Evolutionary conservation across 2,797 vertebrate genomes (phyloP), one percentile per base, ranked within the genome.

Genomic region (Zalophus californianus): DNA sequence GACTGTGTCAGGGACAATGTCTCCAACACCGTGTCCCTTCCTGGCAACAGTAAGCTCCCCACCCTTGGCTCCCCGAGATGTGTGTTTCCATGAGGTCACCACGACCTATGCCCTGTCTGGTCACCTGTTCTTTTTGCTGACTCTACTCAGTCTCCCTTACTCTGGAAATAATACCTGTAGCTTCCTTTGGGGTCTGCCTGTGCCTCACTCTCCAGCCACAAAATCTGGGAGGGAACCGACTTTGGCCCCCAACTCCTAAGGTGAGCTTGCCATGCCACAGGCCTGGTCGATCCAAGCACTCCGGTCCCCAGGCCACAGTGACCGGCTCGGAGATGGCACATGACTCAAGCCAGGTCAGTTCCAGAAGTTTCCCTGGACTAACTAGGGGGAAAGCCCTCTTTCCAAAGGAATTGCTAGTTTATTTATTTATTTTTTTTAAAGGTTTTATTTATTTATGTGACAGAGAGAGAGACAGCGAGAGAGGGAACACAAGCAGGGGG

Each of bases 1-100:
- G 21, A 23, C 54, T 32, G 29, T 11, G 5, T 60, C 38, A 60
- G 41, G 54, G 72, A 48, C 15, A 52, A 25, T 35, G 54, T 72
- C 64, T 60, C 84, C n/a, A 66, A 54, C 3, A 50, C 32, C 2
- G 1, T 75, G 25, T 64, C 20, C 13, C 41, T n/a, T 68, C 41
- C 9, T 29, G 48, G 41, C 35, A 78, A 4, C 0, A 1, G 1
- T 41, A 5, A 62, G 0, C 4, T 27, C 27, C 27, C 25, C 32
- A 15, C 13, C 4, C 38, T 20, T 0, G 0, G 2, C 12, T 7
- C 66, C 50, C 20, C 27, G 1, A 16, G 8, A 41, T 2, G 16
- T 1, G 1, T 68, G 14, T 83, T 78, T 64, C 25, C 7, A 25
- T 64, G 48, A 41, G 5, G 48, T 73, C 13, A 12, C 38, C 25